A percentile compares a stretch with the other conserved stretches of the same genome.
These are phyloP conservation scores for Rattus rattus DNA, from an alignment of 2,113 vertebrate genomes.

Conservation along the genomic window DNA sequence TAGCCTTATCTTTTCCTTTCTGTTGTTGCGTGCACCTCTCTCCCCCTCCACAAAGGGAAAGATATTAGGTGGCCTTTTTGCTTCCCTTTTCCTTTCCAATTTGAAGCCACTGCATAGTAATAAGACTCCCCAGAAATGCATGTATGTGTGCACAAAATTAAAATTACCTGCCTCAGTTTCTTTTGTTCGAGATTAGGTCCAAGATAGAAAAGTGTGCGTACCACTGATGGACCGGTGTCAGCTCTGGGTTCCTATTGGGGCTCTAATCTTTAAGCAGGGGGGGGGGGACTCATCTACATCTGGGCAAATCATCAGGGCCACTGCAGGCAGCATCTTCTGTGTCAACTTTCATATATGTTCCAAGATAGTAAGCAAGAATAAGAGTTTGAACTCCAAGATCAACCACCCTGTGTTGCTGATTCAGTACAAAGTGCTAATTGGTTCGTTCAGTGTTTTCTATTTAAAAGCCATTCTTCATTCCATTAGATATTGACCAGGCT, in stretches of 20 bases:
- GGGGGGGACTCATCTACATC: background rate
- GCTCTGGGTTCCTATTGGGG: background rate
- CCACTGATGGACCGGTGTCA: background rate
- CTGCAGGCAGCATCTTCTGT: background rate
- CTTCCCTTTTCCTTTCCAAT: slow-evolving; percentile 40
- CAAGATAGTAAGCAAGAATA: background rate
- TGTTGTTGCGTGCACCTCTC: slow-evolving; percentile 47
- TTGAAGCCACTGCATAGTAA: slow-evolving; percentile 61
- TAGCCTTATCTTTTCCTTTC: slow-evolving; percentile 76
- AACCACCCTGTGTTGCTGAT: background rate
- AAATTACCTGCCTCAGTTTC: slow-evolving; percentile 51
- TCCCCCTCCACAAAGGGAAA: slow-evolving; percentile 54
- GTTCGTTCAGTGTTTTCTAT: slow-evolving; percentile 5
- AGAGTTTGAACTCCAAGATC: background rate
- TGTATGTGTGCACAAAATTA: slow-evolving; percentile 11
- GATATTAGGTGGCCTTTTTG: slow-evolving; percentile 70
- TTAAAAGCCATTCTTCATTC: slow-evolving; percentile 44
- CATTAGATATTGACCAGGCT: background rate
- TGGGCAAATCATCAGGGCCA: background rate
- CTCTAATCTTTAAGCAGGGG: background rate
- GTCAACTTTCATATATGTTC: background rate
- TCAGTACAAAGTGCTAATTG: background rate
- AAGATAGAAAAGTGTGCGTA: background rate
- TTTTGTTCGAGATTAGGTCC: slow-evolving; percentile 18
- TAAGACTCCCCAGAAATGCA: slow-evolving; percentile 36